Conservation (phyloP, 2,888 invertebrate genomes). For the Acrobeloides nanus region DNA sequence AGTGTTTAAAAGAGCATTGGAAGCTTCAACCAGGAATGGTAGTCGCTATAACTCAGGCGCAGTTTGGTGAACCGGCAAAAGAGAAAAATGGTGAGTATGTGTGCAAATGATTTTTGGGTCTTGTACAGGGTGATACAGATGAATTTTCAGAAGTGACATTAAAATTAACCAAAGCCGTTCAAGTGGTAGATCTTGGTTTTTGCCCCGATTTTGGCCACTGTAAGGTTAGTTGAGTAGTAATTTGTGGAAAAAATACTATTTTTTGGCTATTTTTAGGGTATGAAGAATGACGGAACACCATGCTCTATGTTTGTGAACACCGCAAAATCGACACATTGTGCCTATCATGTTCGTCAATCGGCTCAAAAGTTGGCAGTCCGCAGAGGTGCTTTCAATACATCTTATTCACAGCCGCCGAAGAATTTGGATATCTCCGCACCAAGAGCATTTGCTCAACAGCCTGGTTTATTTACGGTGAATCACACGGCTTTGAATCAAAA, state of each 20-base stretch:
- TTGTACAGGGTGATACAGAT: too few species aligned
- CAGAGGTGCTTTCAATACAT: constrained; percentile 18
- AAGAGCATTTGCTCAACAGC: too few species aligned
- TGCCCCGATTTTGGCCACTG: constrained; percentile 43
- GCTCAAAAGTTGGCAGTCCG: constrained; percentile 14
- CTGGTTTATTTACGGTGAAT: too few species aligned
- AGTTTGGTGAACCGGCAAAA: constrained; percentile 13
- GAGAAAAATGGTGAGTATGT: constrained; percentile 5
- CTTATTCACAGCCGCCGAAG: too few species aligned
- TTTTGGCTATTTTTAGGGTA: constrained; percentile 12
- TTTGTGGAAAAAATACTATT: background rate
- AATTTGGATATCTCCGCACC: too few species aligned
- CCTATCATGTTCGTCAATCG: constrained; percentile 34
- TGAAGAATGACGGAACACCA: constrained; percentile 27
- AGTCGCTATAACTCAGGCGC: constrained; percentile 24
- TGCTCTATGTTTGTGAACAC: constrained; percentile 44
- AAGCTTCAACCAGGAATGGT: constrained; percentile 30
- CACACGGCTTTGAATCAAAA: too few species aligned
- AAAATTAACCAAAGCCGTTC: constrained; percentile 35
- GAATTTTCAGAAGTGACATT: constrained; percentile 25
- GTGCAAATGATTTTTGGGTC: too few species aligned
- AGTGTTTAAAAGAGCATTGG: constrained; percentile 44
- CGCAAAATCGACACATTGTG: constrained; percentile 35
- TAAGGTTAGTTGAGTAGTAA: constrained; percentile 20
- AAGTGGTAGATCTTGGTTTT: constrained; percentile 44